Evolutionary conservation across 1,140 invertebrate genomes (phyloP), one percentile per base, ranked within the genome.

Genomic region (Ephestia elutella): DNA sequence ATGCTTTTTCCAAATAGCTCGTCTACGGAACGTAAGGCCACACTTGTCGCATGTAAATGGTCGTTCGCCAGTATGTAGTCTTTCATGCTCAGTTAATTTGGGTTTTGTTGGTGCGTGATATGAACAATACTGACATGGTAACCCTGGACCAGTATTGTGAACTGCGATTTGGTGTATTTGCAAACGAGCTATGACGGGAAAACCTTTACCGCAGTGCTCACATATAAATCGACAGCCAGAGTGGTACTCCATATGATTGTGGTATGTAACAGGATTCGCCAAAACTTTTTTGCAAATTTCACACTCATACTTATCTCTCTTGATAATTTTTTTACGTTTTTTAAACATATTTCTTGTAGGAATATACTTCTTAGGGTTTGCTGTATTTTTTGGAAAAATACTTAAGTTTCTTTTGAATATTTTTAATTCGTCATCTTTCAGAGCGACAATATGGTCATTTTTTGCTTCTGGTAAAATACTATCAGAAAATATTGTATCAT

Each of bases 21-120:
- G 65, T 65, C 83, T 65, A 5, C 83, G 66, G 63, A 88, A 86
- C 0, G 83, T 86, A 5, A 85, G 54, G 0, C 85, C 85, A 53
- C 85, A 88, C 56, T 82, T 80, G 3, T 86, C 83, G 59, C 83
- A 87, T 0, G 82, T 71, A 25, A 74, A 86, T 4, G 85, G 85
- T 32, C 83, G 55, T 59, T 87, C 85, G 0, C 83, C 85, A 0
- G 83, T 75, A 49, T 86, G 85, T 13, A 84, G 28, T 19, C 85
- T 48, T 54, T 75, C 68, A 54, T 87, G 85, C 74, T 86, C 85
- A 0, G 73, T 71, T 35, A 87, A 59, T 30, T 75, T 72, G 48
- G 78, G 65, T 49, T 68, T 79, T 35, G 72, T 70, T 7, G 73
- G 66, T 8, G 81, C 78, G 73, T 85, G 86, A 60, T 73, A 86